These are phyloP conservation scores for Mustelus asterias DNA, from an alignment of 2,113 vertebrate genomes.

Conservation along the genomic window DNA sequence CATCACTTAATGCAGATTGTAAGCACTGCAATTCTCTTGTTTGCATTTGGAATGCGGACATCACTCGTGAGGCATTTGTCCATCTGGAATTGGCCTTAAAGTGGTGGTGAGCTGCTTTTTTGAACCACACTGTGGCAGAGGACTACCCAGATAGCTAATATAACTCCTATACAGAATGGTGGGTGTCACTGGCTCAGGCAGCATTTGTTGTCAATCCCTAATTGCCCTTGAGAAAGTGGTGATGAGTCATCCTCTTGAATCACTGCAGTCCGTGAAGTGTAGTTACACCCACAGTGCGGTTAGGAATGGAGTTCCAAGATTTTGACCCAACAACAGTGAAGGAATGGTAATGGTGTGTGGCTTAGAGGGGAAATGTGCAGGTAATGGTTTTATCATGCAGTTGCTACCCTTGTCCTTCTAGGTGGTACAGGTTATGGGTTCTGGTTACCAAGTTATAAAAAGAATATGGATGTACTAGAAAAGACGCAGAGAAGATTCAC, in stretches of 20 bases:
- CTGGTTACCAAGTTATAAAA: no score
- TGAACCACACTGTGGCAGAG: background rate
- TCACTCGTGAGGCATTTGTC: background rate
- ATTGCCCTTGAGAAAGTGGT: no score
- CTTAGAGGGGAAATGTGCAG: background rate
- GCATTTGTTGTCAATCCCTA: no score
- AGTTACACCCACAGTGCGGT: background rate
- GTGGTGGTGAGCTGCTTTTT: background rate
- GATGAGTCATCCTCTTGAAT: no score
- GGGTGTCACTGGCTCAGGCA: no score
- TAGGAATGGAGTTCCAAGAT: background rate
- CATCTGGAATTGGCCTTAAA: background rate
- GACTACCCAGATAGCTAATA: no score
- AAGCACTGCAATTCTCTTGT: background rate
- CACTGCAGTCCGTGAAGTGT: background rate
- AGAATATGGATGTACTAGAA: no score
- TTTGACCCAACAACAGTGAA: background rate
- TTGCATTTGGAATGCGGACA: background rate
- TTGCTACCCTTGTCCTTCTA: background rate
- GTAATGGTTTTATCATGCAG: background rate
- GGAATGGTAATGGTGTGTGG: background rate
- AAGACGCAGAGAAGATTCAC: no score
- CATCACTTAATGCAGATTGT: background rate
- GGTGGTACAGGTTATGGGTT: background rate
- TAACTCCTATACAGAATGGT: no score